A percentile compares a stretch with the other conserved stretches of the same genome.
Evolutionary conservation across 2,113 vertebrate species (phyloP).

Genomic region (Rhinolophus sinicus): DNA sequence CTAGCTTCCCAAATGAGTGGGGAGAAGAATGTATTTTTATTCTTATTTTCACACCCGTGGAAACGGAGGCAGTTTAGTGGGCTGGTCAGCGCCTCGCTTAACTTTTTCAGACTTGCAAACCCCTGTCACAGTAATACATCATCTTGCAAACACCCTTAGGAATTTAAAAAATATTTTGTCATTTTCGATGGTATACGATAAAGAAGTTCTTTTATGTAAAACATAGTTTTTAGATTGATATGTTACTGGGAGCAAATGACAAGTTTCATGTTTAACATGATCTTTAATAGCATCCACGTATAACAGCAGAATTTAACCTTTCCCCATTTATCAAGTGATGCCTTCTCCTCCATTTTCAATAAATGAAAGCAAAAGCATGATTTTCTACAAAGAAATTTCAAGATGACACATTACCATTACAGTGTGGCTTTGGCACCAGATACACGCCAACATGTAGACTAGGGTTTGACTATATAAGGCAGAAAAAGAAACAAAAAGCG

Average conservation of each 20-base stretch:
- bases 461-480: constrained; percentile 39
- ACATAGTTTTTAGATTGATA: background rate
- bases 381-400: constrained; percentile 48
- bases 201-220: background rate
- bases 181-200: background rate
- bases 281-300: background rate
- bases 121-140: background rate
- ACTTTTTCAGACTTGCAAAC: background rate
- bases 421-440: constrained; percentile 8
- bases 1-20: background rate
- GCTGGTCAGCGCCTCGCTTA: background rate
- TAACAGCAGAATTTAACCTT: background rate
- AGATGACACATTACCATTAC: background rate
- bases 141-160: background rate
- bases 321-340: background rate
- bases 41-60: background rate
- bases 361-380: constrained; percentile 39
- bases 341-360: background rate
- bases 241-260: background rate
- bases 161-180: background rate
- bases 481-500: constrained; percentile 32
- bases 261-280: background rate
- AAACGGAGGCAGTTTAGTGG: background rate
- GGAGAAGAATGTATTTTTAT: background rate
- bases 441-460: background rate